phyloP scores from a whole-genome alignment of 1,140 invertebrate genomes.

The Elysia chlorotica region DNA sequence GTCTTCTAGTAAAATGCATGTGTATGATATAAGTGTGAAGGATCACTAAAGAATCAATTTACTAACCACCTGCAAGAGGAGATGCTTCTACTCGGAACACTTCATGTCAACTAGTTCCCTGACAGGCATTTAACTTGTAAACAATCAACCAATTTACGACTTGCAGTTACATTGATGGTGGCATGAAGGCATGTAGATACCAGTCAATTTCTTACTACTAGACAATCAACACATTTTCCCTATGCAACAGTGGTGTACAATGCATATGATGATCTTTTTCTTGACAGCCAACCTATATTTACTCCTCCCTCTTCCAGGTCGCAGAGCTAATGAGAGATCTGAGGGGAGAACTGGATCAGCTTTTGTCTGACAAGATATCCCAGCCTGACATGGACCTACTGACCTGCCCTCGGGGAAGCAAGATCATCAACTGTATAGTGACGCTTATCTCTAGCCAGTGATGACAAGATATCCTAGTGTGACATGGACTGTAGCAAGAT shows the following conservation, averaged over 20 bases:
- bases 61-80: no score
- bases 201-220: neutral
- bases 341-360: slow-evolving; percentile 47
- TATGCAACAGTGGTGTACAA: neutral
- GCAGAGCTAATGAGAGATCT: slow-evolving; percentile 54
- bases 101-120: no score
- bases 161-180: neutral
- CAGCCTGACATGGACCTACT: slow-evolving; percentile 72
- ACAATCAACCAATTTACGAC: no score
- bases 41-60: no score
- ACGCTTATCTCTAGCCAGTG: slow-evolving; percentile 70
- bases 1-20: no score
- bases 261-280: neutral
- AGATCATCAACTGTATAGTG: slow-evolving; percentile 80
- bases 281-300: neutral
- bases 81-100: no score
- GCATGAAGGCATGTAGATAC: neutral
- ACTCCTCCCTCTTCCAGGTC: slow-evolving; percentile 36
- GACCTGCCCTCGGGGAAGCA: slow-evolving; percentile 76
- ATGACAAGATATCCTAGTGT: neutral
- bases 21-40: no score
- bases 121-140: no score
- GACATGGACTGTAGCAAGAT: no score
- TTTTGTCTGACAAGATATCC: slow-evolving; percentile 53
- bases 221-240: neutral